A percentile compares a stretch with the other conserved stretches of the same genome.
Evolutionary conservation across 2,888 invertebrate species (phyloP).

Genomic region (Noctua janthe): DNA sequence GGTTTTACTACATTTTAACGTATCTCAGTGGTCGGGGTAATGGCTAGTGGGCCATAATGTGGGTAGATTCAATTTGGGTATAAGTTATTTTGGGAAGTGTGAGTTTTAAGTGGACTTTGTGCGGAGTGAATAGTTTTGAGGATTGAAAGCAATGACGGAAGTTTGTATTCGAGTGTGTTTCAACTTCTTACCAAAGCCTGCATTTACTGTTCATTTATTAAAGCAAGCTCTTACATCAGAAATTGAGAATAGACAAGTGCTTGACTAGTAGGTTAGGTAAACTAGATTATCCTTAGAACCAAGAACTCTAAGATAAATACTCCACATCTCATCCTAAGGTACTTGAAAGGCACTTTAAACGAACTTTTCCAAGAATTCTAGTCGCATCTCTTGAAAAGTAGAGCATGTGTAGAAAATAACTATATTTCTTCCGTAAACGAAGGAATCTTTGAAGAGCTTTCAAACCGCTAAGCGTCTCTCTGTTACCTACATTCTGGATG

Average conservation of each 20-base stretch:
- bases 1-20: slow-evolving; percentile 68
- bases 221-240: not conserved
- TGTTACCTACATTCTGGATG: slow-evolving; percentile 58
- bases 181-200: not conserved
- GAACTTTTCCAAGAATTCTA: slow-evolving; percentile 29
- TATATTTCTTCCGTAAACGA: slow-evolving; percentile 58
- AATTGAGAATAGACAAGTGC: not conserved
- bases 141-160: slow-evolving; percentile 21
- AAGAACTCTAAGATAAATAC: slow-evolving; percentile 22
- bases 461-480: slow-evolving; percentile 62
- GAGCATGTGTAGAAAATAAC: slow-evolving; percentile 51
- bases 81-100: slow-evolving; percentile 58
- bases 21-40: slow-evolving; percentile 51
- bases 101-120: slow-evolving; percentile 60
- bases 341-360: slow-evolving; percentile 19
- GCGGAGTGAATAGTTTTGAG: slow-evolving; percentile 29
- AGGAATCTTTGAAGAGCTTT: slow-evolving; percentile 66
- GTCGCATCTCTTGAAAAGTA: slow-evolving; percentile 38
- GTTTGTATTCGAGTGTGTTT: slow-evolving; percentile 21
- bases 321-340: not conserved
- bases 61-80: slow-evolving; percentile 62
- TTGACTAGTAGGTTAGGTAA: not conserved
- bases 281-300: slow-evolving; percentile 11
- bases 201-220: not conserved
- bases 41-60: slow-evolving; percentile 53